A percentile compares a stretch with the other conserved stretches of the same genome.
Evolutionary conservation across 2,888 invertebrate species (phyloP).

Genomic region (Macaria notata): DNA sequence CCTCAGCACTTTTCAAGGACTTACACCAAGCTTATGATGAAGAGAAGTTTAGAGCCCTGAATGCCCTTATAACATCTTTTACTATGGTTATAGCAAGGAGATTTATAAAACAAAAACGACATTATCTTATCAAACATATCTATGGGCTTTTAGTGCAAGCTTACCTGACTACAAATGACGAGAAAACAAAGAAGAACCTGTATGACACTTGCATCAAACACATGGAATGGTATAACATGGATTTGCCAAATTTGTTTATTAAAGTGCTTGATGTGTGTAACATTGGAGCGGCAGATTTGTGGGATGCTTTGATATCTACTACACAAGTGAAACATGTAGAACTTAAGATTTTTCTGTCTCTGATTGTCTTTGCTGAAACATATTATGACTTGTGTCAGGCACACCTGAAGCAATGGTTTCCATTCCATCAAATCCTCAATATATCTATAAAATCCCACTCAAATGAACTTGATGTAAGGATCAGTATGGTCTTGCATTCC

Average conservation of each 20-base stretch:
- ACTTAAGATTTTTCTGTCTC: not conserved
- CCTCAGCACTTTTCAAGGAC: not conserved
- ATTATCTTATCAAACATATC: too few species aligned
- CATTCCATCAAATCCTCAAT: not conserved
- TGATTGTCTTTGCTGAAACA: not conserved
- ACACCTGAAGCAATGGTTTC: not conserved
- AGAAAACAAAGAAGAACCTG: conserved; percentile 4
- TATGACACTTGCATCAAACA: conserved; percentile 2
- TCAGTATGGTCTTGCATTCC: not conserved
- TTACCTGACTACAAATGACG: not conserved
- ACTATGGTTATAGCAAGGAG: conserved; percentile 1
- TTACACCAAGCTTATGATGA: conserved; percentile 1
- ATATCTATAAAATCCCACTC: not conserved
- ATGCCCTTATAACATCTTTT: not conserved
- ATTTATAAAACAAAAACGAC: not conserved
- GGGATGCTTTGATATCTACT: not conserved
- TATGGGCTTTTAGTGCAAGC: not conserved
- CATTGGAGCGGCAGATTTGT: conserved; percentile 1
- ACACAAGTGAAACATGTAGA: not conserved
- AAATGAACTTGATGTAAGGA: not conserved
- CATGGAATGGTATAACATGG: conserved; percentile 6
- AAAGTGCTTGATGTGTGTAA: conserved; percentile 3
- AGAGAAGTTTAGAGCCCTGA: not conserved
- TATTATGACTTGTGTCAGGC: not conserved
- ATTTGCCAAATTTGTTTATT: conserved; percentile 2